A percentile compares a stretch with the other conserved stretches of the same genome.
Conservation (phyloP, 2,888 invertebrate species). For the Leucoptera coffeella region DNA sequence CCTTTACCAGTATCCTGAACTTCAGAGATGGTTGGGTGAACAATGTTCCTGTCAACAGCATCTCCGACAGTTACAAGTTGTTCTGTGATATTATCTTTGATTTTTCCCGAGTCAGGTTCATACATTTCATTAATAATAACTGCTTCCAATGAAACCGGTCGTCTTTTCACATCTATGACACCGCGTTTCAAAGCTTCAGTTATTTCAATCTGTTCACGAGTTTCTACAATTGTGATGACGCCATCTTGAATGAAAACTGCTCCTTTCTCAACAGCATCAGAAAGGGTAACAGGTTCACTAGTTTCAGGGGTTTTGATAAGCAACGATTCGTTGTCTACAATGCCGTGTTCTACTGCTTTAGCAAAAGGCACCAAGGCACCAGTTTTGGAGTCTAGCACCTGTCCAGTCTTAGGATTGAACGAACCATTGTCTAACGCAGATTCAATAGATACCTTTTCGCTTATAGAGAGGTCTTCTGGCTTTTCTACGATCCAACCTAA, state of each 20-base stretch:
- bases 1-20: constrained; percentile 72
- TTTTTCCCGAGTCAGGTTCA: constrained; percentile 61
- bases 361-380: constrained; percentile 62
- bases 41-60: constrained; percentile 70
- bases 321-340: constrained; percentile 73
- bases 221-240: constrained; percentile 63
- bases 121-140: constrained; percentile 66
- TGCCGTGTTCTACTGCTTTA: constrained; percentile 69
- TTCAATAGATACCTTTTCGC: constrained; percentile 59
- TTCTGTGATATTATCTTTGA: constrained; percentile 66
- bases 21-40: constrained; percentile 76
- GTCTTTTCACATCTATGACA: constrained; percentile 59
- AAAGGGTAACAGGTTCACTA: constrained; percentile 68
- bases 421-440: constrained; percentile 63
- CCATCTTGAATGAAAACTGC: constrained; percentile 72
- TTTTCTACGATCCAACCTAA: constrained; percentile 70
- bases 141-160: constrained; percentile 73
- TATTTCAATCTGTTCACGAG: constrained; percentile 62
- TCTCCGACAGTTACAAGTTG: constrained; percentile 68
- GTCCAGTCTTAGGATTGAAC: constrained; percentile 62
- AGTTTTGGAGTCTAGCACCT: constrained; percentile 54
- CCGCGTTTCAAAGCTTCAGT: constrained; percentile 67
- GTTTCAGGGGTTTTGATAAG: constrained; percentile 67
- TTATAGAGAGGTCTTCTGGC: constrained; percentile 56
- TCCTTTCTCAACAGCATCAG: constrained; percentile 75